Evolutionary conservation across 2,797 vertebrate genomes (phyloP), one percentile per base, ranked within the genome.

Genomic region (Sparidentex hasta): DNA sequence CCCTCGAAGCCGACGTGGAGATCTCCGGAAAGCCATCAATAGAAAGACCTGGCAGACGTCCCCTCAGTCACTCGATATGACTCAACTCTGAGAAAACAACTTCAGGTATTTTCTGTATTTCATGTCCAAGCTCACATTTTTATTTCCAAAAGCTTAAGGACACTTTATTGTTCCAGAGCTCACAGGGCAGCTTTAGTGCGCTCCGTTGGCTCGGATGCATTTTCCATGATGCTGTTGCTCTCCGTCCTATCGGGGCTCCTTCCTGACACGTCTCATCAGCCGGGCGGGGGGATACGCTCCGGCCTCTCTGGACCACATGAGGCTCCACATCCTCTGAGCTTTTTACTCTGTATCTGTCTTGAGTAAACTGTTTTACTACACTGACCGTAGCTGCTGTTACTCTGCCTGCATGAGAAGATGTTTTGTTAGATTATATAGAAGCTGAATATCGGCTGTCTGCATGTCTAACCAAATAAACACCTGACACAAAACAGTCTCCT

Each of bases 171-270:
- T 86, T 84, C 66, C 69, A 66, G 33, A 65, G 70, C 76, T 87
- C 18, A 25, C 27, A 4, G 69, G 64, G 67, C 73, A 76, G 71
- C 63, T 76, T 83, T 50, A 67, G 65, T 78, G 74, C 54, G 52
- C 69, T 70, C 3, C 61, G 23, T 55, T 83, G 80, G 76, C 74
- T 85, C 65, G 12, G 29, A 69, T 48, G 51, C 0, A 18, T 71
- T 87, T 90, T 90, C 81, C 81, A 78, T 87, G 82, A 90, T 66
- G 80, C 65, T 54, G 25, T 76, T 56, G 61, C 38, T 21, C 61
- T 56, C 65, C 46, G 17, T 76, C 56, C 71, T 62, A 64, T 81
- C 57, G 2, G 62, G 76, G 12, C 66, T 73, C 38, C 65, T 65
- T 21, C 47, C 29, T 54, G 52, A 56, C 46, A 80, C 43, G 20